These are phyloP conservation scores for Cephus nigrinus DNA, from an alignment of 2,888 invertebrate genomes.

Conservation along the genomic window DNA sequence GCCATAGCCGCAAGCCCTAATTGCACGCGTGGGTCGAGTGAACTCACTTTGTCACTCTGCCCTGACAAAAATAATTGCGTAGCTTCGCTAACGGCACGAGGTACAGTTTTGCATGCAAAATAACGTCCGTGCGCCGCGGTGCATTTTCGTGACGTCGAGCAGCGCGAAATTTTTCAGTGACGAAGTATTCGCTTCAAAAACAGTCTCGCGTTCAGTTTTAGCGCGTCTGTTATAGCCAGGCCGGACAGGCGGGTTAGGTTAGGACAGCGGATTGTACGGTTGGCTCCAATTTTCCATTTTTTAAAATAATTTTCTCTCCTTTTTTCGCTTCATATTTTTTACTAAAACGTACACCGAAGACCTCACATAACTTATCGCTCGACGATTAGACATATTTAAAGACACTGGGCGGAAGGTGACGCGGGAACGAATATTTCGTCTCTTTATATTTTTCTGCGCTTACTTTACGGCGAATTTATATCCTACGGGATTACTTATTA, in stretches of 20 bases:
- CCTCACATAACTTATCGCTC: background rate
- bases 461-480: background rate
- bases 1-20: constrained; percentile 34
- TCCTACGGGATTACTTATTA: background rate
- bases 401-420: background rate
- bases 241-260: background rate
- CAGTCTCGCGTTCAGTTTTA: background rate
- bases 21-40: constrained; percentile 36
- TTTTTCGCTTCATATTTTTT: background rate
- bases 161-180: background rate
- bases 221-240: background rate
- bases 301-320: background rate
- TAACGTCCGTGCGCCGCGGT: constrained; percentile 4
- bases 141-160: background rate
- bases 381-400: background rate
- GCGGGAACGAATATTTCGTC: background rate
- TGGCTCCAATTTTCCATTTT: background rate
- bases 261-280: background rate
- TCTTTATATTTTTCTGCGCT: background rate
- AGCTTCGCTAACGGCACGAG: background rate
- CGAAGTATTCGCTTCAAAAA: background rate
- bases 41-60: constrained; percentile 37
- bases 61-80: constrained; percentile 38
- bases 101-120: constrained; percentile 36
- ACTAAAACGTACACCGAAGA: background rate